Conservation (phyloP, 2,797 vertebrate species). For the Prunella strophiata region DNA sequence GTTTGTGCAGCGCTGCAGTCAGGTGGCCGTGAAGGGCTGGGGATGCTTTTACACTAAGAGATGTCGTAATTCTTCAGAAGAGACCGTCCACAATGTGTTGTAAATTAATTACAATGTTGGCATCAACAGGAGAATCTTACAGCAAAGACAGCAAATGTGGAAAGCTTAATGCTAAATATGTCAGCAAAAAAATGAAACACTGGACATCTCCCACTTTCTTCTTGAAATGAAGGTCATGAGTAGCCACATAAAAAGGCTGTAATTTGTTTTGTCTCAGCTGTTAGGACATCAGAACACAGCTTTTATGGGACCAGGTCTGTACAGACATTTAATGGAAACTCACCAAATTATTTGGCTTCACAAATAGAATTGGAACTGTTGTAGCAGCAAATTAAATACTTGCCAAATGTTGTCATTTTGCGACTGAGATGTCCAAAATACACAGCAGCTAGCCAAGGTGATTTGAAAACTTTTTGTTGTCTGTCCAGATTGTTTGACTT, state of each 20-base stretch:
- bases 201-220: background rate
- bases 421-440: background rate
- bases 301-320: background rate
- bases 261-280: background rate
- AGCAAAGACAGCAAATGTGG: background rate
- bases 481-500: background rate
- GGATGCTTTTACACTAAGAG: background rate
- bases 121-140: background rate
- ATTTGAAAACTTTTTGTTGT: background rate
- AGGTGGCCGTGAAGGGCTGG: background rate
- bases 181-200: background rate
- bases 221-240: background rate
- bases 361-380: background rate
- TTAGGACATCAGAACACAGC: background rate
- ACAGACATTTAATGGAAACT: background rate
- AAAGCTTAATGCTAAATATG: background rate
- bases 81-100: background rate
- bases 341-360: background rate
- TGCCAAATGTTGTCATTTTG: background rate
- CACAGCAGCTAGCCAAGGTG: background rate
- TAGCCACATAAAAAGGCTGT: background rate
- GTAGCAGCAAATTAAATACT: background rate
- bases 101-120: background rate
- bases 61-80: background rate
- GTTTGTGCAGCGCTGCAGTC: background rate